Conservation (phyloP, 2,113 vertebrate species). For the Bolborhynchus lineola region DNA sequence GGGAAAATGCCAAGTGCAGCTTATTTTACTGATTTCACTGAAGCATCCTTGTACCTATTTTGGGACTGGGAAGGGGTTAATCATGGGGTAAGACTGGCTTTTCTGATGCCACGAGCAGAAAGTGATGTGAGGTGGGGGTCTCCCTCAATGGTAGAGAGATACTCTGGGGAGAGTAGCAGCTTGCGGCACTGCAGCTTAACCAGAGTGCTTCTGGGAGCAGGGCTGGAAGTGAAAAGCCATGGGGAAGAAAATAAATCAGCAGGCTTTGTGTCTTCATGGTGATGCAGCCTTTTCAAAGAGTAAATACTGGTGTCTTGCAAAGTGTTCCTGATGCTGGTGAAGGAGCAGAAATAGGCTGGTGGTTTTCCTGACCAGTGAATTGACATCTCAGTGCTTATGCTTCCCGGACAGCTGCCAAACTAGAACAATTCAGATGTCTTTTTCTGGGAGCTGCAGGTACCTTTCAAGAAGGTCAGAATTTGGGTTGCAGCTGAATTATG, state of each 20-base stretch:
- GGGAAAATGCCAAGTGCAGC: not conserved
- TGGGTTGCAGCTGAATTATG: not conserved
- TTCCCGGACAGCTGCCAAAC: not conserved
- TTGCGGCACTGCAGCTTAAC: not conserved
- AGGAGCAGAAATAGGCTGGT: not conserved
- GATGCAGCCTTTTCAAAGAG: not conserved
- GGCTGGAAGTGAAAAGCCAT: not conserved
- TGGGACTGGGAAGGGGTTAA: not conserved
- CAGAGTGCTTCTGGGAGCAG: not conserved
- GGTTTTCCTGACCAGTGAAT: not conserved
- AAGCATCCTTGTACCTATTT: not conserved
- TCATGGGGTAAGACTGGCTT: not conserved
- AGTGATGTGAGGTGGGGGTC: not conserved
- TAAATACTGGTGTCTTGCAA: not conserved
- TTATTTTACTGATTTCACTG: not conserved
- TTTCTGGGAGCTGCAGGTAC: not conserved
- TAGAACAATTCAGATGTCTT: not conserved
- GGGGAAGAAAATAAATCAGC: not conserved
- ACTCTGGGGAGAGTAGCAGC: not conserved
- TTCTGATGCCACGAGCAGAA: not conserved
- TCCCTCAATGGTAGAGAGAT: not conserved
- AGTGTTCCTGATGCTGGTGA: not conserved
- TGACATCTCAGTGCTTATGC: fast-evolving
- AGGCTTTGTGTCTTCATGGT: not conserved
- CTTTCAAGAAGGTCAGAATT: not conserved